These are phyloP conservation scores for Pelobates cultripes DNA, from an alignment of 2,797 vertebrate genomes.

Conservation along the genomic window DNA sequence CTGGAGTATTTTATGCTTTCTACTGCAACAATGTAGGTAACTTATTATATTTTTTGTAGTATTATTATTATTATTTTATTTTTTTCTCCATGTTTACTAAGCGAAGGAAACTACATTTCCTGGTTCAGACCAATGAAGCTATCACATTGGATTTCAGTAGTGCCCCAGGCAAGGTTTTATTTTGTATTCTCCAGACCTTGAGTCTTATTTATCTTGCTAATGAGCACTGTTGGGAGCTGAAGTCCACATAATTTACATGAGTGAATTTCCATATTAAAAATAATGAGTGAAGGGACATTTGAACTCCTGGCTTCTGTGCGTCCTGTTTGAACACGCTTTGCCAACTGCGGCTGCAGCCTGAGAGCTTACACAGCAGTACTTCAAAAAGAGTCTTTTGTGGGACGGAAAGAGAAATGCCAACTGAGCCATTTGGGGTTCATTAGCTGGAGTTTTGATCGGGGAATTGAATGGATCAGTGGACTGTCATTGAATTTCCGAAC, in stretches of 20 bases:
- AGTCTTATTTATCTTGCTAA: constrained; percentile 54
- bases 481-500: constrained; percentile 22
- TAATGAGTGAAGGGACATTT: constrained; percentile 29
- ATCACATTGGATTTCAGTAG: neutral
- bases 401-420: constrained; percentile 34
- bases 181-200: constrained; percentile 25
- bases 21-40: constrained; percentile 91
- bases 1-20: constrained; percentile 95
- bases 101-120: constrained; percentile 36
- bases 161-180: neutral
- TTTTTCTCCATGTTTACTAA: constrained; percentile 20
- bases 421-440: constrained; percentile 45
- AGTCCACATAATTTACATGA: constrained; percentile 34
- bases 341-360: constrained; percentile 24
- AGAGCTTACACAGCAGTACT: constrained; percentile 34
- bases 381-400: constrained; percentile 46
- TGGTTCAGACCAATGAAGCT: constrained; percentile 41
- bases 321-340: constrained; percentile 38
- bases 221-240: constrained; percentile 16
- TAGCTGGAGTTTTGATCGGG: constrained; percentile 33
- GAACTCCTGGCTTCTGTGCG: constrained; percentile 44
- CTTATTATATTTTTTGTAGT: neutral
- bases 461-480: constrained; percentile 31
- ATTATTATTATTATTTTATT: neutral
- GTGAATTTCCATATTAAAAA: constrained; percentile 23